phyloP scores from a whole-genome alignment of 2,888 invertebrate genomes.

The Drosophila cognata region DNA sequence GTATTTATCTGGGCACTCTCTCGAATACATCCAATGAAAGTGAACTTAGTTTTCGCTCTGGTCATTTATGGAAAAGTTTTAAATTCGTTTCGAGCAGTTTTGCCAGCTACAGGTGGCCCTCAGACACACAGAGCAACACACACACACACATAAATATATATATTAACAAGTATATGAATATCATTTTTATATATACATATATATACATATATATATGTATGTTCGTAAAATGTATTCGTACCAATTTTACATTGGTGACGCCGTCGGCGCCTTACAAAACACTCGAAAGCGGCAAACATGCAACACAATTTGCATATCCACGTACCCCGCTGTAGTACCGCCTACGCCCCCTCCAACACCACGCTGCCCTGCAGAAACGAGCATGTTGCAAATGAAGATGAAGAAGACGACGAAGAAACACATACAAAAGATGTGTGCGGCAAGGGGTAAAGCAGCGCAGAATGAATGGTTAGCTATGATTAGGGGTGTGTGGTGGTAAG shows the following conservation, averaged over 20 bases:
- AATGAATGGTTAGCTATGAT: neutral
- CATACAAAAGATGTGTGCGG: neutral
- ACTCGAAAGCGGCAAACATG: conserved; percentile 57
- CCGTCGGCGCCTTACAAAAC: conserved; percentile 62
- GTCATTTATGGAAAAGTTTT: conserved; percentile 41
- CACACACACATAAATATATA: neutral
- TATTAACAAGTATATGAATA: neutral
- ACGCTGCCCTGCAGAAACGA: conserved; percentile 18
- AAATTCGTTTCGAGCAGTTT: conserved; percentile 24
- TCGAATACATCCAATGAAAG: conserved; percentile 32
- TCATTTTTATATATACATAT: neutral
- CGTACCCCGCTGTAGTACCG: conserved; percentile 5
- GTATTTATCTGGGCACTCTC: too few relatives aligned
- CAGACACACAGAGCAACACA: conserved; percentile 7
- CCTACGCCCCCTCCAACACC: neutral
- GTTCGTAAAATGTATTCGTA: conserved; percentile 21
- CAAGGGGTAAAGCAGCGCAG: neutral
- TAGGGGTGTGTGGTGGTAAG: too few relatives aligned
- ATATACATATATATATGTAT: conserved; percentile 1
- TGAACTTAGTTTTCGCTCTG: conserved; percentile 31
- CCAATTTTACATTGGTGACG: conserved; percentile 49
- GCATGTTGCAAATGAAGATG: conserved; percentile 24
- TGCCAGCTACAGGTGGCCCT: conserved; percentile 49
- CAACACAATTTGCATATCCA: conserved; percentile 61
- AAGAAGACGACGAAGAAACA: neutral